A percentile compares a stretch with the other conserved stretches of the same genome.
Conservation (phyloP, 2,888 invertebrate species). For the Hirtodrosophila histrioides region DNA sequence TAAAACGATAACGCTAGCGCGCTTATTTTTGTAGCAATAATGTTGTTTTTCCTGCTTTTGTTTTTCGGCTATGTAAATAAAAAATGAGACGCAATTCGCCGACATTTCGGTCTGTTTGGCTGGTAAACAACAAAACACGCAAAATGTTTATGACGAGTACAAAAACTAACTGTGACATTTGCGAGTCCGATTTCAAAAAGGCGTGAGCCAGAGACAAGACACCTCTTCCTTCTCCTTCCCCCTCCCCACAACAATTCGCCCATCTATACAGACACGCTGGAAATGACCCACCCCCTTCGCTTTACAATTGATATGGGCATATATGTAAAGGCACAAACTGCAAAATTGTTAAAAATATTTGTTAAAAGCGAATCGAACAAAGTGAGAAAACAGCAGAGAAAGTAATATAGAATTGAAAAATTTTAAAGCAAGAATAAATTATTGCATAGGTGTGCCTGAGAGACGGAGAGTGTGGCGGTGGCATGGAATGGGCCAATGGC, state of each 20-base stretch:
- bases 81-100: slow-evolving; percentile 66
- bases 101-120: slow-evolving; percentile 16
- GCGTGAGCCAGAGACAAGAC: slow-evolving; percentile 21
- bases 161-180: slow-evolving; percentile 34
- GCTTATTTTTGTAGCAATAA: slow-evolving; percentile 64
- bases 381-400: too few species aligned
- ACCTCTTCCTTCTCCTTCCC: not conserved
- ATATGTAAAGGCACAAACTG: too few species aligned
- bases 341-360: too few species aligned
- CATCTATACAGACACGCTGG: too few species aligned
- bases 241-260: too few species aligned
- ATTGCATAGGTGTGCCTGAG: not conserved
- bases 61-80: slow-evolving; percentile 54
- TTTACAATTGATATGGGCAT: too few species aligned
- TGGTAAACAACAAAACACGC: slow-evolving; percentile 45
- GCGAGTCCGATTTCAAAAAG: slow-evolving; percentile 21
- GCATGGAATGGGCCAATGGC: slow-evolving; percentile 69
- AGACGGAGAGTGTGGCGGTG: not conserved
- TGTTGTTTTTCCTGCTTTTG: slow-evolving; percentile 20
- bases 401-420: slow-evolving; percentile 41
- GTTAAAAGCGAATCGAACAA: too few species aligned
- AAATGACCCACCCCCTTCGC: too few species aligned
- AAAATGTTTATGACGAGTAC: slow-evolving; percentile 34
- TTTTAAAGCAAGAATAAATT: slow-evolving; percentile 31
- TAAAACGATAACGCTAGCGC: slow-evolving; percentile 65